A percentile compares a stretch with the other conserved stretches of the same genome.
These are phyloP conservation scores for Seriola quinqueradiata DNA, from an alignment of 2,113 vertebrate genomes.

Conservation along the genomic window DNA sequence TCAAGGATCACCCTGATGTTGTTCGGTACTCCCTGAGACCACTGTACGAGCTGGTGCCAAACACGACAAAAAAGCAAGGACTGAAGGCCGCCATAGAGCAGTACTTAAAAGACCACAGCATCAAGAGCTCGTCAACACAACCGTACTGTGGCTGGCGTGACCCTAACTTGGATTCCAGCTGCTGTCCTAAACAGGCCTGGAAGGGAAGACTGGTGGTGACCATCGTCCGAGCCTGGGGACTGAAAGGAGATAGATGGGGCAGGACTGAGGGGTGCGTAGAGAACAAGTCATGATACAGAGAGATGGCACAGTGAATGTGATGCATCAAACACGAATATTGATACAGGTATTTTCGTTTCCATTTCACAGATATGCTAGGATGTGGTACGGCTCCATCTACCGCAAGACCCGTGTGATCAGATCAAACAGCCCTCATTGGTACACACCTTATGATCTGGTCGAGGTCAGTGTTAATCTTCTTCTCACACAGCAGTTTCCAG, in stretches of 20 bases:
- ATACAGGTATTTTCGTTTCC: not conserved
- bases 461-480: not conserved
- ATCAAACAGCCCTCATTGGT: conserved; percentile 35
- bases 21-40: conserved; percentile 25
- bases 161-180: not conserved
- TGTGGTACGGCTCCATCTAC: not conserved
- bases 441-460: not conserved
- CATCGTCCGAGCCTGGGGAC: conserved; percentile 21
- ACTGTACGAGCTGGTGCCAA: conserved; percentile 24
- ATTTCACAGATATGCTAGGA: conserved; percentile 30
- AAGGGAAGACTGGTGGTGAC: conserved; percentile 34
- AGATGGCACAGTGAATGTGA: not conserved
- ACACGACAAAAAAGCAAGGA: fast-evolving
- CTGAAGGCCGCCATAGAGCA: conserved; percentile 9
- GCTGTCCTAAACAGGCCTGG: conserved; percentile 33
- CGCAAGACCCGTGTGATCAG: not conserved
- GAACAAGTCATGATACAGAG: not conserved
- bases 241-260: not conserved
- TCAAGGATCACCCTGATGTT: conserved; percentile 33
- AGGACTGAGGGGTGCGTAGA: conserved; percentile 10
- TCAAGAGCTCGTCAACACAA: not conserved
- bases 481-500: not conserved
- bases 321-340: not conserved
- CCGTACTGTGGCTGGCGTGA: not conserved
- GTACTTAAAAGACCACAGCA: conserved; percentile 28